Conservation (phyloP, 2,797 vertebrate genomes). For the Enteromius fasciolatus region DNA sequence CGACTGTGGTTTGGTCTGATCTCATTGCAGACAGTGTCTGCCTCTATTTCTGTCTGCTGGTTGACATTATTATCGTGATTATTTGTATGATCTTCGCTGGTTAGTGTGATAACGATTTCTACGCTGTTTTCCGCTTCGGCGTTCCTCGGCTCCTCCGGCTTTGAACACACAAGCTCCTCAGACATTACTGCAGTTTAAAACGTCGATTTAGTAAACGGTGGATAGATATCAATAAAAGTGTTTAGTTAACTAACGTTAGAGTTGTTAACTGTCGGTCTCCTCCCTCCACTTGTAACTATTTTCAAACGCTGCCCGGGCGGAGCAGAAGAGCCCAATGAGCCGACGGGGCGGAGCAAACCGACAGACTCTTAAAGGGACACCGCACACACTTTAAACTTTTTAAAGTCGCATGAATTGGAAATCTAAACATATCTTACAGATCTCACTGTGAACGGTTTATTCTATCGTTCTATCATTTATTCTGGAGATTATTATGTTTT, state of each 20-base stretch:
- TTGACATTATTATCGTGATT: neutral
- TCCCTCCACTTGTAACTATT: conserved; percentile 37
- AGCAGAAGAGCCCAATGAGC: conserved; percentile 27
- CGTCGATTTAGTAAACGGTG: neutral
- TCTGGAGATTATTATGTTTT: neutral
- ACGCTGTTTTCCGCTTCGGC: conserved; percentile 61
- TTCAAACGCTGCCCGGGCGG: conserved; percentile 36
- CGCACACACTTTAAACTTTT: neutral
- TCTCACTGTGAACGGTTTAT: neutral
- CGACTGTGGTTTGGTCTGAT: neutral
- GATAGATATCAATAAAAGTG: neutral
- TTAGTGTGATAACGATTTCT: conserved; percentile 15
- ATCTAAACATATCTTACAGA: neutral
- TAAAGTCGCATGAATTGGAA: neutral
- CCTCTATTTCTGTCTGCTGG: neutral
- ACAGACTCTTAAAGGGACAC: conserved; percentile 20
- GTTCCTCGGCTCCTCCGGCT: neutral
- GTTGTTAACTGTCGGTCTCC: neutral
- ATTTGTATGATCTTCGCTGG: neutral
- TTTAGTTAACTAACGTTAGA: neutral
- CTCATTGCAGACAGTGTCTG: neutral
- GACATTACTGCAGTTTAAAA: conserved; percentile 19
- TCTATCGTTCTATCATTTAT: neutral
- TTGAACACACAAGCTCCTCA: conserved; percentile 2
- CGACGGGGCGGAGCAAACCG: conserved; percentile 9